Evolutionary conservation across 2,113 vertebrate species (phyloP), one percentile per base, ranked within the genome.

Genomic region (Dicrurus megarhynchus): DNA sequence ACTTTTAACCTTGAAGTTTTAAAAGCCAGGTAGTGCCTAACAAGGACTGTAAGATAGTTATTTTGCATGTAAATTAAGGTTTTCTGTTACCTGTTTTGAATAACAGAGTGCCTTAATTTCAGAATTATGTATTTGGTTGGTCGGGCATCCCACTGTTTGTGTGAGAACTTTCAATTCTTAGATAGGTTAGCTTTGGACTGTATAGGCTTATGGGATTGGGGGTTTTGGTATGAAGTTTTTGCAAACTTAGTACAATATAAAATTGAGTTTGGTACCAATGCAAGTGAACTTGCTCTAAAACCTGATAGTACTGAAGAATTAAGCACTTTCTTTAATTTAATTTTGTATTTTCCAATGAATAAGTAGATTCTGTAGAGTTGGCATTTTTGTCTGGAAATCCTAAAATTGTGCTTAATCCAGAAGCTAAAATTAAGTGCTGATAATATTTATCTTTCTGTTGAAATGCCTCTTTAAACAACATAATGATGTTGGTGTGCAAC

Each of bases 391-490:
- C 64, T 91, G 87, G 59, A 95, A 90, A 57, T 87, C 50, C 60
- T 83, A 49, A 73, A 79, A 68, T 64, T 69, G 59, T 86, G 77
- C 87, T 91, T 96, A 74, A 79, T 92, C 87, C 42, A 27, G 50
- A 96, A 95, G 82, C 87, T 89, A 52, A 85, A 87, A 80, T 81
- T 30, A 90, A 86, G 33, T 89, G 79, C 44, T 87, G 92, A 92
- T 95, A 84, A 95, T 95, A 85, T 96, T 97, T 93, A 92, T 90
- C 70, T 87, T 95, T 95, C 37, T 95, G 79, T 92, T 95, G 63
- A 86, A 90, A 91, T 61, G 82, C 32, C 28, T 84, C n/a, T 81
- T 78, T 47, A 91, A 92, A 86, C 79, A 89, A 59, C 55, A 71
- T 67, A 42, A 76, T 67, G 33, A 85, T 84, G 77, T 61, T 91